Conservation (phyloP, 2,888 invertebrate species). For the Sacculina carcini region DNA sequence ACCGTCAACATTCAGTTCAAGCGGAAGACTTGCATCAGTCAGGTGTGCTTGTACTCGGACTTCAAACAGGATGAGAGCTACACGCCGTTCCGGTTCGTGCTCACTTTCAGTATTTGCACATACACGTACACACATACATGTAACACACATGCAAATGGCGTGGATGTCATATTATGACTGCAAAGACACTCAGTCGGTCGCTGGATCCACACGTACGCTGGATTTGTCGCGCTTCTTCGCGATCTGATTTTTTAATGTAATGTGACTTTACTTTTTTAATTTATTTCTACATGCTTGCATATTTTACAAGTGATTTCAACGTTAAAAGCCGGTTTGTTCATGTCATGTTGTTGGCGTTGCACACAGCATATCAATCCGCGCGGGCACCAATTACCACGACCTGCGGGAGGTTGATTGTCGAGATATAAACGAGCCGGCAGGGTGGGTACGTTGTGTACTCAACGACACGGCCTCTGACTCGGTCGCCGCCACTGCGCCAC, state of each 20-base stretch:
- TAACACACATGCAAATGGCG: too few relatives aligned
- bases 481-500: too few relatives aligned
- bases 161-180: too few relatives aligned
- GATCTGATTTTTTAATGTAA: too few relatives aligned
- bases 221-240: too few relatives aligned
- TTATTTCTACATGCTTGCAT: too few relatives aligned
- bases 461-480: conserved; percentile 62
- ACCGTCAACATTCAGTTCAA: conserved; percentile 89
- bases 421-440: conserved; percentile 75
- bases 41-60: conserved; percentile 89
- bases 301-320: too few relatives aligned
- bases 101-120: too few relatives aligned
- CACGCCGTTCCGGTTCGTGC: conserved; percentile 50
- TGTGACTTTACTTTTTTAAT: not conserved
- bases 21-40: conserved; percentile 74
- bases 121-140: not conserved
- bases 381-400: conserved; percentile 89
- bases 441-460: conserved; percentile 83
- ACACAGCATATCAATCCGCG: conserved; percentile 55
- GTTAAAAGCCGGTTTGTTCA: too few relatives aligned
- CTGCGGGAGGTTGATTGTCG: conserved; percentile 82
- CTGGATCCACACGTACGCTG: too few relatives aligned
- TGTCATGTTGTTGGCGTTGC: too few relatives aligned
- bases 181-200: too few relatives aligned
- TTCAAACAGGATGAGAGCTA: conserved; percentile 97